Percentiles rank a stretch among this genome's conserved stretches.
phyloP scores from a whole-genome alignment of 92 coral and sea anemone genomes.

The Phenganax marumi region DNA sequence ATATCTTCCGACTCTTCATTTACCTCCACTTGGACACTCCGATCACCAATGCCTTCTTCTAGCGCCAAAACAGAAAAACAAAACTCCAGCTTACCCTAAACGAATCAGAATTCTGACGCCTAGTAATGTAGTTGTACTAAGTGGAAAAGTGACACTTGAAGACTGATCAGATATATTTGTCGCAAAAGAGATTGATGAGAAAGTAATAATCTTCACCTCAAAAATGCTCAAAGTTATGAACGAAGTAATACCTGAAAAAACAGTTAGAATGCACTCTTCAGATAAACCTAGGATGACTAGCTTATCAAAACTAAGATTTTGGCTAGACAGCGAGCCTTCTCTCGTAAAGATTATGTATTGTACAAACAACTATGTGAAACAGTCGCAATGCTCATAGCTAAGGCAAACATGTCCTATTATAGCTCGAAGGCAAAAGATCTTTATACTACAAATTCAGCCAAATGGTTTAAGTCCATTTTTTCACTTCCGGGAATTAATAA shows the following conservation, averaged over 20 bases:
- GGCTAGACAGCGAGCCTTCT: constrained; percentile 26
- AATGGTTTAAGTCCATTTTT: too few relatives aligned
- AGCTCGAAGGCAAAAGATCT: too few relatives aligned
- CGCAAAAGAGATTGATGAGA: constrained; percentile 8
- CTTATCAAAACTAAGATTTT: constrained; percentile 26
- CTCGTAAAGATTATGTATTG: constrained; percentile 32
- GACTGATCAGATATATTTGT: background rate
- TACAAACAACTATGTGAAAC: too few relatives aligned
- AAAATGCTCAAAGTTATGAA: constrained; percentile 16
- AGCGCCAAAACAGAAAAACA: background rate
- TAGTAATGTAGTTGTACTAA: background rate
- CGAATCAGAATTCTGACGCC: constrained; percentile 18
- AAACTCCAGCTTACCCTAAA: background rate
- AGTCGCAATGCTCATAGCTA: too few relatives aligned
- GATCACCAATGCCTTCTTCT: constrained; percentile 17
- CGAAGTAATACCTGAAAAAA: constrained; percentile 6
- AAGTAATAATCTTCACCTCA: constrained; percentile 12
- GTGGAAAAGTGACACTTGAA: constrained; percentile 28
- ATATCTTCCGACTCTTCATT: too few relatives aligned
- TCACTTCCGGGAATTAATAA: too few relatives aligned
- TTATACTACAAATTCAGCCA: too few relatives aligned
- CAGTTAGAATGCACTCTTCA: constrained; percentile 21
- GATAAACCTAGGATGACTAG: constrained; percentile 36
- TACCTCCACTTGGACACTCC: too few relatives aligned
- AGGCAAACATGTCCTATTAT: too few relatives aligned